These are phyloP conservation scores for Otis tarda DNA, from an alignment of 2,113 vertebrate species.

Conservation along the genomic window DNA sequence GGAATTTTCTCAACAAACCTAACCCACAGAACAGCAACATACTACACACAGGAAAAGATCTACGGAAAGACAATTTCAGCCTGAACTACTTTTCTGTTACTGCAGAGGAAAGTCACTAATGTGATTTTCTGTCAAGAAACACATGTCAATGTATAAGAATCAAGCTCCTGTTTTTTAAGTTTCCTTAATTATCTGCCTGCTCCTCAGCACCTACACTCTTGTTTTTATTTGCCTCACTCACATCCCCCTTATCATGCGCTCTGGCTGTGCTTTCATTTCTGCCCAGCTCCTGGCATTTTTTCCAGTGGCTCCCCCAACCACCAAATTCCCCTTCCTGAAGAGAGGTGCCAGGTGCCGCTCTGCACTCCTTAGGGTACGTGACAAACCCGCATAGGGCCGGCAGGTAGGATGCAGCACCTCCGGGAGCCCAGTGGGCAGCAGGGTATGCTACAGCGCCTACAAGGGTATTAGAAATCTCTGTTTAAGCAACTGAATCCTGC, in stretches of 20 bases:
- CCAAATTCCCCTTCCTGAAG: not conserved
- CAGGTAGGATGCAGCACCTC: not conserved
- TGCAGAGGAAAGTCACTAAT: not conserved
- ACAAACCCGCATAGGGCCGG: not conserved
- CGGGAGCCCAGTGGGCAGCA: not conserved
- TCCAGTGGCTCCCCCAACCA: not conserved
- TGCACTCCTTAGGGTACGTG: not conserved
- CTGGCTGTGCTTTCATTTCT: not conserved
- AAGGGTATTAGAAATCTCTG: not conserved
- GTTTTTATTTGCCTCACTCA: not conserved
- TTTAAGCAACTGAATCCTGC: not conserved
- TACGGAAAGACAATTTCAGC: not conserved
- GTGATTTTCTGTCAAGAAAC: slow-evolving; percentile 25
- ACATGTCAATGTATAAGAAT: not conserved
- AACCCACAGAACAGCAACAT: not conserved
- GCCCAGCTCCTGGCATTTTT: not conserved
- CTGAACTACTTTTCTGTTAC: not conserved
- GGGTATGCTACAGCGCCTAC: not conserved
- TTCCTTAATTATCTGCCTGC: slow-evolving; percentile 29
- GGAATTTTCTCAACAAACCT: not conserved
- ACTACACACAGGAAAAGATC: not conserved
- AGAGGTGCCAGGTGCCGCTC: not conserved
- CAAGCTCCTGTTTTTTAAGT: not conserved
- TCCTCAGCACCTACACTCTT: not conserved
- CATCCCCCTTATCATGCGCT: not conserved